phyloP scores from a whole-genome alignment of 2,888 invertebrate genomes.

The Iphiclides podalirius region DNA sequence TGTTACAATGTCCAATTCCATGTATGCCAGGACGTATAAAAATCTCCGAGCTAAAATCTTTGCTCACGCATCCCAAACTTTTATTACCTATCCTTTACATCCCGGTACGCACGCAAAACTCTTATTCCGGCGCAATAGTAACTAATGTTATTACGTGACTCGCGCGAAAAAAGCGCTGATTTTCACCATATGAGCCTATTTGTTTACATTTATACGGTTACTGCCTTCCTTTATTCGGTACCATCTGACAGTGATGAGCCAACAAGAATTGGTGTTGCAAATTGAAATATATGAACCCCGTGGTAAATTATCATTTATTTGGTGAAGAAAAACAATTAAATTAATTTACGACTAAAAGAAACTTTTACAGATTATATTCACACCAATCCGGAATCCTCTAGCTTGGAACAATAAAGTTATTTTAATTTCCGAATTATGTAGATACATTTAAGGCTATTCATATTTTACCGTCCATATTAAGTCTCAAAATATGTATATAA shows the following conservation, averaged over 20 bases:
- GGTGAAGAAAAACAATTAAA: too few relatives aligned
- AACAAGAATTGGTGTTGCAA: conserved; percentile 11
- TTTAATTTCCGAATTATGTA: too few relatives aligned
- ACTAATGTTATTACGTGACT: conserved; percentile 7
- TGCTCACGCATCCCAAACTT: background rate
- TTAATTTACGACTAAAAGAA: too few relatives aligned
- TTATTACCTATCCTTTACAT: background rate
- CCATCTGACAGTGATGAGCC: conserved; percentile 1
- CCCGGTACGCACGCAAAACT: background rate
- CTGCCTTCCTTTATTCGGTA: conserved; percentile 2
- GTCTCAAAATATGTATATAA: too few relatives aligned
- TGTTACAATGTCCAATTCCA: too few relatives aligned
- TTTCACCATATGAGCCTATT: background rate
- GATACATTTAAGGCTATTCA: too few relatives aligned
- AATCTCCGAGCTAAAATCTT: too few relatives aligned
- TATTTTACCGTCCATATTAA: too few relatives aligned
- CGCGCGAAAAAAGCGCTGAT: conserved; percentile 2
- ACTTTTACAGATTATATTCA: too few relatives aligned
- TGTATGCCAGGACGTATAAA: too few relatives aligned
- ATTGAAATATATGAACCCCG: conserved; percentile 13
- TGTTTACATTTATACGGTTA: conserved; percentile 10
- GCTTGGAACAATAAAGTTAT: too few relatives aligned
- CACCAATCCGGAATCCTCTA: too few relatives aligned
- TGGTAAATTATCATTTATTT: background rate
- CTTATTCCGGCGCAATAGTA: background rate